A percentile compares a stretch with the other conserved stretches of the same genome.
Evolutionary conservation across 2,113 vertebrate species (phyloP).

Genomic region (Scatophagus argus): DNA sequence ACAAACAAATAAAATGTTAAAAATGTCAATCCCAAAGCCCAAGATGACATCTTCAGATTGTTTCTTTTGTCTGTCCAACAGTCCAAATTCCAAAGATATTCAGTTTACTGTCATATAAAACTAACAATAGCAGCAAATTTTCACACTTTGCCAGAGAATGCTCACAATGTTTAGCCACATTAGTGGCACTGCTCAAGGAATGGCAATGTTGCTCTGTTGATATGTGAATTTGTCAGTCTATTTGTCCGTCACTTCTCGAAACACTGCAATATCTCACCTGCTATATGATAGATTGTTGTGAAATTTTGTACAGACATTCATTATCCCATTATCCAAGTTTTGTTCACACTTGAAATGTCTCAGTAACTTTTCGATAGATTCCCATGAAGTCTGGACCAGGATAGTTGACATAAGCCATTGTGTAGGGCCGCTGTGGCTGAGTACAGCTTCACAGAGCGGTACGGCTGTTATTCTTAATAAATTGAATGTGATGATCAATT

Average conservation of each 20-base stretch:
- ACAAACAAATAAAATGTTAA: neutral
- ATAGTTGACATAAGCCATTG: too few relatives aligned
- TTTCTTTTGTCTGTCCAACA: too few relatives aligned
- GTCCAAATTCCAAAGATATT: too few relatives aligned
- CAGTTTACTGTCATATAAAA: neutral
- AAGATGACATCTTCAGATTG: too few relatives aligned
- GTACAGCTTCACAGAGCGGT: neutral
- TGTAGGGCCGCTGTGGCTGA: neutral
- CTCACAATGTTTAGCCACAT: neutral
- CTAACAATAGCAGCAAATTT: neutral
- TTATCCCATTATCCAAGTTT: too few relatives aligned
- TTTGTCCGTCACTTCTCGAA: too few relatives aligned
- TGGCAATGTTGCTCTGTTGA: neutral
- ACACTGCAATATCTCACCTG: too few relatives aligned
- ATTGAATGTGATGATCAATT: conserved; percentile 27
- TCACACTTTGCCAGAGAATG: neutral
- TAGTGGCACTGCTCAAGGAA: too few relatives aligned
- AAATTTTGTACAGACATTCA: neutral
- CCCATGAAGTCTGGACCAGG: neutral
- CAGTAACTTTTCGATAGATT: neutral
- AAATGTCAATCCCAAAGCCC: neutral
- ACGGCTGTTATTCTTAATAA: neutral
- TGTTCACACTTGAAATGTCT: too few relatives aligned
- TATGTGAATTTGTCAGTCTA: too few relatives aligned
- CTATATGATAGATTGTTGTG: too few relatives aligned